phyloP scores from a whole-genome alignment of 2,888 invertebrate genomes.

The Heteropelma amictum region DNA sequence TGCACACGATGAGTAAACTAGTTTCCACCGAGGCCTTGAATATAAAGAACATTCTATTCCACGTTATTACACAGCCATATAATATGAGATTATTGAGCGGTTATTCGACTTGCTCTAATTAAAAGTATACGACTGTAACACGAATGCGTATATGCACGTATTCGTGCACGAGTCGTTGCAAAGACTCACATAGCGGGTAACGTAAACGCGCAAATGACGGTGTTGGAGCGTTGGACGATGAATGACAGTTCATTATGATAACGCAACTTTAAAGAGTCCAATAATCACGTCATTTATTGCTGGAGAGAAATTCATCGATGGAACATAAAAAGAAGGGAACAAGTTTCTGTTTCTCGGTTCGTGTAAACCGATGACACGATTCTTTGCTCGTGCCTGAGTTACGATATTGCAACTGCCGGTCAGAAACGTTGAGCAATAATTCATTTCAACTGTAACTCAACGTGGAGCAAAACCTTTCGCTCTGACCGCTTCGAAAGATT shows the following conservation, averaged over 20 bases:
- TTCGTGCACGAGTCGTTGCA: background rate
- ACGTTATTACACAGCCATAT: conserved; percentile 23
- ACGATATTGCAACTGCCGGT: conserved; percentile 37
- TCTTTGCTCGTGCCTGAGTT: conserved; percentile 28
- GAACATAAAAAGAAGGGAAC: background rate
- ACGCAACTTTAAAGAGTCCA: background rate
- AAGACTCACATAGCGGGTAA: no score
- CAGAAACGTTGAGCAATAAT: conserved; percentile 43
- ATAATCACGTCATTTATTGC: conserved; percentile 26
- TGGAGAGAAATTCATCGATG: conserved; percentile 27
- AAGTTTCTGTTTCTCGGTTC: background rate
- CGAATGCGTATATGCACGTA: background rate
- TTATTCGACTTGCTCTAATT: background rate
- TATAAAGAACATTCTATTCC: conserved; percentile 33
- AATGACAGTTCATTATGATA: background rate
- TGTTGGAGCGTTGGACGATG: background rate
- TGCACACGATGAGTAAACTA: conserved; percentile 10
- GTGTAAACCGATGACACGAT: conserved; percentile 44
- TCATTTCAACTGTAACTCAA: conserved; percentile 40
- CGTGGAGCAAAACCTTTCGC: conserved; percentile 46
- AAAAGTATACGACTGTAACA: background rate
- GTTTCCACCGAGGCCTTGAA: conserved; percentile 9
- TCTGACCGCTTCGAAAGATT: conserved; percentile 42
- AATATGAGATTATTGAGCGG: conserved; percentile 39
- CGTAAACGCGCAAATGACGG: no score